Conservation (phyloP, 1,140 invertebrate genomes). For the Cryptotermes secundus region DNA sequence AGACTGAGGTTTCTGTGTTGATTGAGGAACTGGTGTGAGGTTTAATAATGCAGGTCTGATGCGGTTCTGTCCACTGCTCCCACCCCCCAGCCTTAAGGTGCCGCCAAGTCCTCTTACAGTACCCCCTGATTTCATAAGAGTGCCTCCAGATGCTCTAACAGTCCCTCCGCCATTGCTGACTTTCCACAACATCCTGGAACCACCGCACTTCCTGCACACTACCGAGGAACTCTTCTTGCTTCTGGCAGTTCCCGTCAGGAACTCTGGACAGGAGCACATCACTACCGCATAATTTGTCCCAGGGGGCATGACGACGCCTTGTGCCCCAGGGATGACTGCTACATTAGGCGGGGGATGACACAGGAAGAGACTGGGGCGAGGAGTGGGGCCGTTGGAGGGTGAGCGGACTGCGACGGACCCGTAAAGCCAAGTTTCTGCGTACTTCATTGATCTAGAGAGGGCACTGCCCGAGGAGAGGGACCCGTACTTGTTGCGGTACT, state of each 20-base stretch:
- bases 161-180: constrained; percentile 44
- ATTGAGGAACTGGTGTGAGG: not conserved
- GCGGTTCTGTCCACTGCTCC: not conserved
- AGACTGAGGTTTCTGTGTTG: not conserved
- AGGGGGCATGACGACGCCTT: constrained; percentile 37
- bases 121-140: not conserved
- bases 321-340: constrained; percentile 37
- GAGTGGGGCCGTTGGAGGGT: constrained; percentile 35
- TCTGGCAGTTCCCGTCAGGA: constrained; percentile 69
- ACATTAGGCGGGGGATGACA: constrained; percentile 32
- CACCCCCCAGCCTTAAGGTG: not conserved
- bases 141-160: constrained; percentile 45
- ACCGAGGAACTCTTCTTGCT: constrained; percentile 56
- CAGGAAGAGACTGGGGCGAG: constrained; percentile 32
- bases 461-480: constrained; percentile 54
- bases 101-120: not conserved
- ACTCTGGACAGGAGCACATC: constrained; percentile 74
- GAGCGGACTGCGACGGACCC: constrained; percentile 64
- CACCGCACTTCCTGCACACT: constrained; percentile 77
- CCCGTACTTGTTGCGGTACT: constrained; percentile 41
- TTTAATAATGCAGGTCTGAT: not conserved
- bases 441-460: constrained; percentile 77
- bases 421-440: constrained; percentile 79
- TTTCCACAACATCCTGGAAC: constrained; percentile 62
- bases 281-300: constrained; percentile 53